Conservation (phyloP, 2,797 vertebrate genomes). For the Bothrops alternatus region DNA sequence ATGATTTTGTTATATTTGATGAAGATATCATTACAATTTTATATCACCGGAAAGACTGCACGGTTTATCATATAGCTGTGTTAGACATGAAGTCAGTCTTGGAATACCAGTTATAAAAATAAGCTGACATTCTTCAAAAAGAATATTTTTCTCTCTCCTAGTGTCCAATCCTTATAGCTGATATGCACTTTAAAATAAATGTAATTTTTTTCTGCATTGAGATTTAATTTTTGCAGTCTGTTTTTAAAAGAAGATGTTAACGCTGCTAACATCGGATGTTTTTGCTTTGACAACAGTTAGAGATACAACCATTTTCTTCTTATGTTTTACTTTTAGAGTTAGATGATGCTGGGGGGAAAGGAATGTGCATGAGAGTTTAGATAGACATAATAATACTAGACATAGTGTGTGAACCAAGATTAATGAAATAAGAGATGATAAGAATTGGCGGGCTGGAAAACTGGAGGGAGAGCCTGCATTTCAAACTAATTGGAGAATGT, state of each 20-base stretch:
- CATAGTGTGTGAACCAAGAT: no score
- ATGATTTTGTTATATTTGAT: conserved; percentile 11
- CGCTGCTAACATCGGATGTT: no score
- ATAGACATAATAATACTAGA: no score
- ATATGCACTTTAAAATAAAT: not conserved
- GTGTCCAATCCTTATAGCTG: not conserved
- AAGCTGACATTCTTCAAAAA: conserved; percentile 9
- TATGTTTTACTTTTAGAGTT: no score
- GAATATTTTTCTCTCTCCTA: not conserved
- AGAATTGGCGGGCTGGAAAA: no score
- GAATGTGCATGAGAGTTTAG: no score
- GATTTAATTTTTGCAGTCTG: not conserved
- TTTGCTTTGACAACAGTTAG: no score
- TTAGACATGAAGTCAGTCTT: not conserved
- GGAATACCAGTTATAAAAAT: conserved; percentile 12
- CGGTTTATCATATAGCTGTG: conserved; percentile 17
- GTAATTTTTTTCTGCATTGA: not conserved
- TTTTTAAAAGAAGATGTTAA: not conserved
- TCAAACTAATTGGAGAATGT: no score
- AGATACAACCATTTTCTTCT: no score
- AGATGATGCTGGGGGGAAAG: no score
- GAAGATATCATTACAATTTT: conserved; percentile 6
- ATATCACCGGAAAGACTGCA: not conserved
- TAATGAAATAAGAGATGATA: no score
- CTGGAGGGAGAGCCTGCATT: no score